Evolutionary conservation across 2,888 invertebrate genomes (phyloP).

Genomic region (Drosophila nigricruria): DNA sequence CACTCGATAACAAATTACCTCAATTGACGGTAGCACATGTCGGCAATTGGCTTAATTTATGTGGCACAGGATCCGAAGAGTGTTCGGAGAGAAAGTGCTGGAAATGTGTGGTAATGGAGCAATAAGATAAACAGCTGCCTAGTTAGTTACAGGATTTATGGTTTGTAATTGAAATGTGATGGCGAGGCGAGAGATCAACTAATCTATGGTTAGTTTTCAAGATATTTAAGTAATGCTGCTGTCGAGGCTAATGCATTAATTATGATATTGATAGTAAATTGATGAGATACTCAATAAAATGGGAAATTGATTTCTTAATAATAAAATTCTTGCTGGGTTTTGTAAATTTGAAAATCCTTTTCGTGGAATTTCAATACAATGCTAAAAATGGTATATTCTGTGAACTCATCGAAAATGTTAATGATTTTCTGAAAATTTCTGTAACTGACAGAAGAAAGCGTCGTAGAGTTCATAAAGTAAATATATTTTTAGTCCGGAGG

Average conservation of each 20-base stretch:
- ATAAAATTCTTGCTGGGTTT: too few species aligned
- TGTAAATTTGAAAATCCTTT: neutral
- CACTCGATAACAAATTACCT: conserved; percentile 57
- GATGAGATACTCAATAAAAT: neutral
- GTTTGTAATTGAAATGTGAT: conserved; percentile 42
- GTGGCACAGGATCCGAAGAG: conserved; percentile 14
- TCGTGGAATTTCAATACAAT: neutral
- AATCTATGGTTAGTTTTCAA: conserved; percentile 13
- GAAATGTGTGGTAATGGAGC: conserved; percentile 36
- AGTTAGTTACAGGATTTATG: conserved; percentile 49
- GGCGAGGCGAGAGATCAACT: conserved; percentile 45
- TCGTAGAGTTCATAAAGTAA: too few species aligned
- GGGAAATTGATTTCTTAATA: neutral
- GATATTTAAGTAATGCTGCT: conserved; percentile 11
- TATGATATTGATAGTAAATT: conserved; percentile 6
- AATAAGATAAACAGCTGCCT: conserved; percentile 55
- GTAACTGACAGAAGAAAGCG: too few species aligned
- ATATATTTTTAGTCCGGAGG: too few species aligned
- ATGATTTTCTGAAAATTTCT: too few species aligned
- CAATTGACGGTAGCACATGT: conserved; percentile 60
- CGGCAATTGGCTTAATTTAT: conserved; percentile 45
- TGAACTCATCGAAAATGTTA: too few species aligned
- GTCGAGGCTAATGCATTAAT: conserved; percentile 27
- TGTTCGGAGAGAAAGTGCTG: conserved; percentile 20
- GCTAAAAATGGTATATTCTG: neutral